phyloP scores from a whole-genome alignment of 2,797 vertebrate species.

The Florisuga fusca region DNA sequence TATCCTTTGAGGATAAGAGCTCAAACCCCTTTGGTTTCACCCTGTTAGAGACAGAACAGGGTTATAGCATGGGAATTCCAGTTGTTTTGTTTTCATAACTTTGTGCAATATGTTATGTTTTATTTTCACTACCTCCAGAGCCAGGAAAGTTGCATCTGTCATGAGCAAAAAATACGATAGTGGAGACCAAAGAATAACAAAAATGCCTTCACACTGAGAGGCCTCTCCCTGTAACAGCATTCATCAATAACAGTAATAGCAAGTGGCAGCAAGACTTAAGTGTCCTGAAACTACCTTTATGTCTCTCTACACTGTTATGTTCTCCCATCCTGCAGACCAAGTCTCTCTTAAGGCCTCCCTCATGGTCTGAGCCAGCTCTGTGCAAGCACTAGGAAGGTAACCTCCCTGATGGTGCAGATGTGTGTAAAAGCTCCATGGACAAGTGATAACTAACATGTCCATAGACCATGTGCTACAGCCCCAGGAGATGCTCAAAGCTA shows the following conservation, averaged over 20 bases:
- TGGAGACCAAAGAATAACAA: not conserved
- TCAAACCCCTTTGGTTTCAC: not conserved
- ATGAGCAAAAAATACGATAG: constrained; percentile 14
- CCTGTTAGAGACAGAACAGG: not conserved
- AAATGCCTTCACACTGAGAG: constrained; percentile 14
- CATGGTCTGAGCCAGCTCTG: not conserved
- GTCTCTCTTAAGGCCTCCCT: not conserved
- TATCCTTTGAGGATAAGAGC: not conserved
- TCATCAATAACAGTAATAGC: constrained; percentile 24
- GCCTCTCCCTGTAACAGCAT: constrained; percentile 17
- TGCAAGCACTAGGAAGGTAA: not conserved
- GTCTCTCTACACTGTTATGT: not conserved
- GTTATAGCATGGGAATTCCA: not conserved
- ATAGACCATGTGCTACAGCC: rapidly evolving
- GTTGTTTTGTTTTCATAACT: constrained; percentile 24
- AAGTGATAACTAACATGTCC: rapidly evolving
- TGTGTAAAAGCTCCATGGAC: not conserved
- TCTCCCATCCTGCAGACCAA: not conserved
- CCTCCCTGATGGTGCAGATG: not conserved
- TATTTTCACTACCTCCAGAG: constrained; percentile 46
- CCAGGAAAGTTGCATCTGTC: constrained; percentile 48
- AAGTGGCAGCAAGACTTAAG: constrained; percentile 3
- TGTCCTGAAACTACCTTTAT: constrained; percentile 25
- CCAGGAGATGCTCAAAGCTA: not conserved
- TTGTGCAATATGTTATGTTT: not conserved